Conservation (phyloP, 2,888 invertebrate genomes). For the Nephrotoma guestfalica region DNA sequence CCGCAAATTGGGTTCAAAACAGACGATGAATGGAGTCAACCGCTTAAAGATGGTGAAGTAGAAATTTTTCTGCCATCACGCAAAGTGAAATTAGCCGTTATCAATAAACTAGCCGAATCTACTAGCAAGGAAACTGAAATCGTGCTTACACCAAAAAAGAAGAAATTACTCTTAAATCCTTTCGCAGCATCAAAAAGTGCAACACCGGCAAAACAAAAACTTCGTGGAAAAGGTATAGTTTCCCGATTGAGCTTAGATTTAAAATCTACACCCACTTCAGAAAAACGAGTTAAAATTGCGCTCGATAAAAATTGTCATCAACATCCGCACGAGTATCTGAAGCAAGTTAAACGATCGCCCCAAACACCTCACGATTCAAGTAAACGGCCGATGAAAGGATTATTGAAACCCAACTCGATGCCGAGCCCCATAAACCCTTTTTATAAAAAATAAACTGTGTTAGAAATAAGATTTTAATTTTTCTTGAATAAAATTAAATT, state of each 20-base stretch:
- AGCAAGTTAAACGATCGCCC: slow-evolving; percentile 54
- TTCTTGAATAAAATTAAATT: not conserved
- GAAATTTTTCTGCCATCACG: slow-evolving; percentile 26
- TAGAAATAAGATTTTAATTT: not conserved
- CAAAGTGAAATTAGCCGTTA: slow-evolving; percentile 19
- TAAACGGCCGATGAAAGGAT: slow-evolving; percentile 51
- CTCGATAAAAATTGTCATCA: slow-evolving; percentile 56
- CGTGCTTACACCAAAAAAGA: slow-evolving; percentile 3
- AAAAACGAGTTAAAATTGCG: slow-evolving; percentile 58
- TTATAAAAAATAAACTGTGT: slow-evolving; percentile 35
- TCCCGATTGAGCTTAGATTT: slow-evolving; percentile 11
- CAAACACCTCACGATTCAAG: slow-evolving; percentile 59
- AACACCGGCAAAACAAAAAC: slow-evolving; percentile 7
- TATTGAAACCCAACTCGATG: slow-evolving; percentile 51
- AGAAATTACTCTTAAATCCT: slow-evolving; percentile 17
- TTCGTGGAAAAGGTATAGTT: slow-evolving; percentile 4
- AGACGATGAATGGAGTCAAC: slow-evolving; percentile 29
- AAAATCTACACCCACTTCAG: slow-evolving; percentile 6
- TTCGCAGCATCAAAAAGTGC: slow-evolving; percentile 14
- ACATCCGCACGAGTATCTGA: slow-evolving; percentile 55
- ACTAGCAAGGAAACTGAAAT: slow-evolving; percentile 9
- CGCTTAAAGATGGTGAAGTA: slow-evolving; percentile 31
- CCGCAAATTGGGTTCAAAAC: not conserved
- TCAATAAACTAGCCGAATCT: slow-evolving; percentile 13
- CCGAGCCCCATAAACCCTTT: slow-evolving; percentile 66